These are phyloP conservation scores for Epistrophe eligans DNA, from an alignment of 2,888 invertebrate genomes.

Conservation along the genomic window DNA sequence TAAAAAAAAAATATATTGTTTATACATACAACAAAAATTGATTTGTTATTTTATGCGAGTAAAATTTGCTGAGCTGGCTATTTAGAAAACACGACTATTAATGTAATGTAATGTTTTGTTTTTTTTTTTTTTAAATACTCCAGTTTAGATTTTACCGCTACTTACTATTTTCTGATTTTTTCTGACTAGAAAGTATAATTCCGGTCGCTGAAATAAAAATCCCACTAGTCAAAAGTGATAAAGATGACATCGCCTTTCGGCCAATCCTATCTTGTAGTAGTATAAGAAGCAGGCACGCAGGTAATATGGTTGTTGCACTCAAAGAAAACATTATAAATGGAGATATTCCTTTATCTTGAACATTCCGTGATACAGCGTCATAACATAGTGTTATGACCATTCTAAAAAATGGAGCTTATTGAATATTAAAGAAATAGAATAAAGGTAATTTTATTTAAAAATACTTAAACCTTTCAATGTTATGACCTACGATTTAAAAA, in stretches of 20 bases:
- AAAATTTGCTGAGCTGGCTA: no score
- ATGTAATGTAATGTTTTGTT: no score
- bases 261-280: conserved; percentile 83
- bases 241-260: conserved; percentile 86
- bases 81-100: no score
- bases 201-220: conserved; percentile 85
- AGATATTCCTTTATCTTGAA: conserved; percentile 85
- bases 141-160: background rate
- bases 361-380: conserved; percentile 86
- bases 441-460: no score
- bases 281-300: conserved; percentile 85
- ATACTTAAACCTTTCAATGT: background rate
- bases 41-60: no score
- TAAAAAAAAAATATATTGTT: no score
- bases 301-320: conserved; percentile 85
- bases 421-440: background rate
- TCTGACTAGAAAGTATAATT: conserved; percentile 80
- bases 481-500: conserved; percentile 86
- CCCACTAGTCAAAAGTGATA: conserved; percentile 85
- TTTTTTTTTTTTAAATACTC: no score
- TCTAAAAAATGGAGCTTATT: conserved; percentile 79
- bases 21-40: no score
- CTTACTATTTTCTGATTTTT: conserved; percentile 38
- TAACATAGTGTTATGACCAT: conserved; percentile 87
- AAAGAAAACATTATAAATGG: conserved; percentile 86